phyloP scores from a whole-genome alignment of 2,888 invertebrate species.

The Nomada ferruginata region DNA sequence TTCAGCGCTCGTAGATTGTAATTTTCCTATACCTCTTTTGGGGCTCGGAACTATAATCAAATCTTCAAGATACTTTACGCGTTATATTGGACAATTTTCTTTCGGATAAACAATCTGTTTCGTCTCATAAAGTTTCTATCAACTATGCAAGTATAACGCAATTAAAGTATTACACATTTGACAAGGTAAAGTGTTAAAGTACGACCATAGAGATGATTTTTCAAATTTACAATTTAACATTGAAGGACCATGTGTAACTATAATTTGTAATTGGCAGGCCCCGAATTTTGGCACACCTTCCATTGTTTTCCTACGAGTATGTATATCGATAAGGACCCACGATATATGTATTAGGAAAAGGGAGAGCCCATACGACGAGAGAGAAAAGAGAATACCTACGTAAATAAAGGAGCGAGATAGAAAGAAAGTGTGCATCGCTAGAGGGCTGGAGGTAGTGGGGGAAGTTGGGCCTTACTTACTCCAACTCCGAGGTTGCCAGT shows the following conservation, averaged over 20 bases:
- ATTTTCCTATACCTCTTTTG: constrained; percentile 13
- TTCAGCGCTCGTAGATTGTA: constrained; percentile 21
- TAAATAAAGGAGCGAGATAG: constrained; percentile 24
- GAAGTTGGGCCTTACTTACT: constrained; percentile 73
- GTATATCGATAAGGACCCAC: constrained; percentile 21
- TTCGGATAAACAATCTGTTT: not conserved
- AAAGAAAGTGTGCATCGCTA: constrained; percentile 32
- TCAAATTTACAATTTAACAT: not conserved
- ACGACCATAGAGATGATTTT: not conserved
- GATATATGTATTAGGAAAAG: constrained; percentile 35
- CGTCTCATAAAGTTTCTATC: not conserved
- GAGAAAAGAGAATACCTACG: not conserved
- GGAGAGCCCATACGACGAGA: constrained; percentile 6
- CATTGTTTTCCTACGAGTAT: constrained; percentile 25
- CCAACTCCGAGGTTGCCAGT: constrained; percentile 74
- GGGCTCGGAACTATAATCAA: not conserved
- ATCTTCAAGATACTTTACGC: not conserved
- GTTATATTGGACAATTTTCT: not conserved
- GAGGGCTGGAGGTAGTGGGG: constrained; percentile 50
- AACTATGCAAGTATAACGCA: not conserved
- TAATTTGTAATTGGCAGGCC: not conserved
- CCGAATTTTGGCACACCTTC: not conserved
- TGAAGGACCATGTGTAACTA: not conserved
- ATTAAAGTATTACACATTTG: not conserved
- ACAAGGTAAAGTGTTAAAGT: not conserved